phyloP scores from a whole-genome alignment of 1,140 invertebrate genomes.

The Bombus huntii region DNA sequence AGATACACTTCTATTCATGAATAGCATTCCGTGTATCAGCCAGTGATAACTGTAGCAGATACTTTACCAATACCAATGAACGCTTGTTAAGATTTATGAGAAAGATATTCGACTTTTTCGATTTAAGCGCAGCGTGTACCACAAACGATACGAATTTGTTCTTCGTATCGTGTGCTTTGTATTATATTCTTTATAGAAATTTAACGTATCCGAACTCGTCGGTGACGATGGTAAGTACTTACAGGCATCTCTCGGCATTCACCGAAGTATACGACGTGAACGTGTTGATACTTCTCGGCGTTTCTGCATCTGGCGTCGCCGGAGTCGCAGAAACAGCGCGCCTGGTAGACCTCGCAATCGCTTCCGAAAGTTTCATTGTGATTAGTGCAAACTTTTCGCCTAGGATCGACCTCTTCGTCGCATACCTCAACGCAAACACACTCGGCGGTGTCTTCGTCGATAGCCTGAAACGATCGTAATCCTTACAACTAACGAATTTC shows the following conservation, averaged over 20 bases:
- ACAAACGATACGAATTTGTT: not conserved
- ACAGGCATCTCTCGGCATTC: conserved; percentile 91
- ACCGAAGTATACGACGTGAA: conserved; percentile 97
- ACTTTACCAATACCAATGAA: not conserved
- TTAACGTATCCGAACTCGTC: not conserved
- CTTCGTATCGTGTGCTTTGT: too few species aligned
- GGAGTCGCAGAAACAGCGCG: conserved; percentile 93
- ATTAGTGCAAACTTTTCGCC: conserved; percentile 95
- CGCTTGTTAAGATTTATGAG: not conserved
- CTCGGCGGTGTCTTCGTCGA: conserved; percentile 88
- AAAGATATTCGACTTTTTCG: not conserved
- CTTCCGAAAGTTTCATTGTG: conserved; percentile 96
- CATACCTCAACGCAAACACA: conserved; percentile 94
- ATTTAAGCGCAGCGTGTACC: not conserved
- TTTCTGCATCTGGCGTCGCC: conserved; percentile 87
- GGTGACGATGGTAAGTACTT: conserved; percentile 65
- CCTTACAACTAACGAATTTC: not conserved
- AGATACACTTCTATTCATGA: conserved; percentile 7
- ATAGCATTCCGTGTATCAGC: not conserved
- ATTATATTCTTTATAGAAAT: not conserved
- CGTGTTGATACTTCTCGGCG: conserved; percentile 89
- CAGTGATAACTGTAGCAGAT: not conserved
- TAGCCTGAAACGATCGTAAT: conserved; percentile 68
- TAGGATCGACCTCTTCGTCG: conserved; percentile 89
- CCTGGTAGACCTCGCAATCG: conserved; percentile 95